Evolutionary conservation across 1,140 invertebrate species (phyloP).

Genomic region (Telenomus remus): DNA sequence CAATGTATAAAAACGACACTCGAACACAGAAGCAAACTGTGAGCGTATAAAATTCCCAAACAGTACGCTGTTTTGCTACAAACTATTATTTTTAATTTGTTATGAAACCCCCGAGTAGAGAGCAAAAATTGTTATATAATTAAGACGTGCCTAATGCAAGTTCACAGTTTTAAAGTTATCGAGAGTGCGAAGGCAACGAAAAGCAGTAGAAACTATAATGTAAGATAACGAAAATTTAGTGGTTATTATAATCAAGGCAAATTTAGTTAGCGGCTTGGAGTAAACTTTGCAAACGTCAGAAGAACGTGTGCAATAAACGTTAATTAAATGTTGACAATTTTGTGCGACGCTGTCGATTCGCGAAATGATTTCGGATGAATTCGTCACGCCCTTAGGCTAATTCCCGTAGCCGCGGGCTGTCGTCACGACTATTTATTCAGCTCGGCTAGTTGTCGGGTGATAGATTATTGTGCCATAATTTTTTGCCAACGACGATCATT

Average conservation of each 20-base stretch:
- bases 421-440: conserved; percentile 10
- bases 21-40: too few species aligned
- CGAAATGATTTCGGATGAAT: too few species aligned
- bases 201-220: conserved; percentile 39
- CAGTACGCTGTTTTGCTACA: too few species aligned
- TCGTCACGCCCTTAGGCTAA: too few species aligned
- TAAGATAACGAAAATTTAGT: conserved; percentile 50
- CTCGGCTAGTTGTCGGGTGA: conserved; percentile 1
- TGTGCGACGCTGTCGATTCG: too few species aligned
- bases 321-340: background rate
- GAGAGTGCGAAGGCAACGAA: conserved; percentile 27
- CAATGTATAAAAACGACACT: too few species aligned
- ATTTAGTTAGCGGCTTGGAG: conserved; percentile 23
- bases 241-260: conserved; percentile 47
- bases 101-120: too few species aligned
- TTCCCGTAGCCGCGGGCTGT: too few species aligned
- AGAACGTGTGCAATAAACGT: conserved; percentile 9
- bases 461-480: conserved; percentile 37
- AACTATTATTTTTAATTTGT: too few species aligned
- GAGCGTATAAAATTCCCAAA: too few species aligned
- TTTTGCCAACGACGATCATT: conserved; percentile 35
- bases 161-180: conserved; percentile 33
- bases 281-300: conserved; percentile 4
- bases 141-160: conserved; percentile 37
- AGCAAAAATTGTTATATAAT: conserved; percentile 21